Evolutionary conservation across 2,888 invertebrate species (phyloP), one percentile per base, ranked within the genome.

Genomic region (Pristionchus japonicus): DNA sequence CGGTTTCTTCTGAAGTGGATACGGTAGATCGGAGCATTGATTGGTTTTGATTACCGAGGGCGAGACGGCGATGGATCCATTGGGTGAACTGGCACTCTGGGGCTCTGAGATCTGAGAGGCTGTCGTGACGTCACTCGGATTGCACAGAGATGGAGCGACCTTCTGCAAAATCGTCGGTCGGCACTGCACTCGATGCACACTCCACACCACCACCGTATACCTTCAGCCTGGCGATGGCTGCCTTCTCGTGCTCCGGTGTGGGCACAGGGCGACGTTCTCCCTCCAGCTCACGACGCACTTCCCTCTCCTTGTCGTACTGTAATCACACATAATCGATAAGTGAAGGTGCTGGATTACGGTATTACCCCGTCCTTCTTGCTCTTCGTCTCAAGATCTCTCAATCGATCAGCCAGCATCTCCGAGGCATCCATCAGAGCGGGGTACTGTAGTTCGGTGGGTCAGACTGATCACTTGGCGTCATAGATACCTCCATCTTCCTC

Each of bases 351-450:
- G n/a, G 47, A 47, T 23, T 77, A 77, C 27, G 13, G 77, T 47
- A 74, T 74, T 74, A 77, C 77, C 77, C n/a, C 77, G 47, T 77
- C 77, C 47, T 77, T 77, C 77, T 43, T 77, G 77, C 15, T 43
- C 77, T 77, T 77, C 77, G 77, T 77, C 43, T 77, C 77, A 27
- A 77, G 77, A 77, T 77, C 77, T 13, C 77, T 40, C 77, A 77
- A 40, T 77, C 77, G 23, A 17, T 77, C 77, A 3, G 77, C 77
- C 27, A 77, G 47, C 77, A 77, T 77, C 77, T 77, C 77, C 13
- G 77, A 77, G n/a, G 77, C 77, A 17, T 77, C 77, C 77, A 77
- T 77, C 77, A 77, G 77, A 20, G 77, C 77, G 77, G 77, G 77
- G 20, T 77, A 77, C 77, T 77, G 77, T 77, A 77, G 77, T 47